Percentiles rank a stretch among this genome's conserved stretches.
phyloP scores from a whole-genome alignment of 2,797 vertebrate genomes.

The Ispidina lecontei region DNA sequence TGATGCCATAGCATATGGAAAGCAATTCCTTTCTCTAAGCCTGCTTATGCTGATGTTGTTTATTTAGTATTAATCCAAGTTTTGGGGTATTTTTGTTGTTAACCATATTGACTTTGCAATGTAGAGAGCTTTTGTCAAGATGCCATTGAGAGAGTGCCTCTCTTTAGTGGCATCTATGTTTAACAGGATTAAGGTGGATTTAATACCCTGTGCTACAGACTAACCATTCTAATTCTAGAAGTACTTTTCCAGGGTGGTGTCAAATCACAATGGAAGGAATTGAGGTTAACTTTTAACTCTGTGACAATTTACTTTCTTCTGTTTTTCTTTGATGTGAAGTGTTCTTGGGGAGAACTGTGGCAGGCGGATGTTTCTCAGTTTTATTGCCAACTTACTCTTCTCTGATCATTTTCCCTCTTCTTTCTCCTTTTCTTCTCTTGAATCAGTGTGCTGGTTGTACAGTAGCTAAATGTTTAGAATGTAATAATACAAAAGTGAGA shows the following conservation, averaged over 20 bases:
- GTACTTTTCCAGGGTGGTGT: conserved; percentile 36
- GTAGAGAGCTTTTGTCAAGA: conserved; percentile 35
- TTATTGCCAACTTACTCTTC: conserved; percentile 18
- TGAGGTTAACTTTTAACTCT: conserved; percentile 50
- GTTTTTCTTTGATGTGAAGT: conserved; percentile 42
- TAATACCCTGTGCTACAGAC: conserved; percentile 32
- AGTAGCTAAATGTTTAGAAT: conserved; percentile 53
- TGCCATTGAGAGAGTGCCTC: neutral
- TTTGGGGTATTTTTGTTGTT: neutral
- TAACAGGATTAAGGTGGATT: conserved; percentile 68
- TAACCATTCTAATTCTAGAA: conserved; percentile 40
- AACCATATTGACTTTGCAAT: neutral
- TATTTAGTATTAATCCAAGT: conserved; percentile 54
- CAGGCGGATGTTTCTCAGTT: conserved; percentile 10
- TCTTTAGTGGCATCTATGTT: conserved; percentile 56
- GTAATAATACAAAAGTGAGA: conserved; percentile 50
- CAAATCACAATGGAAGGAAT: conserved; percentile 46
- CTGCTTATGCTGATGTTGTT: conserved; percentile 64
- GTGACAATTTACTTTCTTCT: neutral
- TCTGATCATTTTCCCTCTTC: conserved; percentile 15
- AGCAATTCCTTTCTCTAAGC: conserved; percentile 28
- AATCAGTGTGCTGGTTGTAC: conserved; percentile 17
- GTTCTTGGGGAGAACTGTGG: conserved; percentile 16
- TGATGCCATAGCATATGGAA: conserved; percentile 49
- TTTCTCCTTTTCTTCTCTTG: conserved; percentile 29